Evolutionary conservation across 2,797 vertebrate genomes (phyloP).

Genomic region (Myotis vivesi): DNA sequence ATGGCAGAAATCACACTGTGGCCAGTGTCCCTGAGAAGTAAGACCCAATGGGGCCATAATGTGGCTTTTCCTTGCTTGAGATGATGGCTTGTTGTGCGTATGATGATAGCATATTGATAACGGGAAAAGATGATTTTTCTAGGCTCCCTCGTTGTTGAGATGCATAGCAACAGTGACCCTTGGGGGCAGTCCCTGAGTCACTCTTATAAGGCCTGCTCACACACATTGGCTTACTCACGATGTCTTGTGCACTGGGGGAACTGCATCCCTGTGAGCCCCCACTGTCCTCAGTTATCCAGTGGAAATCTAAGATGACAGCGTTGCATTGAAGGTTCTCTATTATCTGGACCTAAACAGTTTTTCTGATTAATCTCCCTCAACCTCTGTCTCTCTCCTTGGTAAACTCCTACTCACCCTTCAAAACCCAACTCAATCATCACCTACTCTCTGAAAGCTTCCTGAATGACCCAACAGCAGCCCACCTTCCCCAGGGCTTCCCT

Average conservation of each 20-base stretch:
- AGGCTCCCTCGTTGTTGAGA: neutral
- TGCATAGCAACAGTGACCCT: fast-evolving
- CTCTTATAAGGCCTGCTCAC: neutral
- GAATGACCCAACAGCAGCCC: neutral
- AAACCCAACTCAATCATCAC: neutral
- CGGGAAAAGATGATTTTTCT: fast-evolving
- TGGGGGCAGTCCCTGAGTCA: neutral
- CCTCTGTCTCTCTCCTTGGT: neutral
- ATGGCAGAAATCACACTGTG: neutral
- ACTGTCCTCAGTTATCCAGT: neutral
- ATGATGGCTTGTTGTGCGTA: fast-evolving
- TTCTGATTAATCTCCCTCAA: neutral
- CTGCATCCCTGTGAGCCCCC: neutral
- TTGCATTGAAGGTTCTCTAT: neutral
- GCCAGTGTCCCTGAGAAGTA: neutral
- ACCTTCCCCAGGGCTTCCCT: neutral
- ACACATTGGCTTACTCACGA: fast-evolving
- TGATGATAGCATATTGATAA: fast-evolving
- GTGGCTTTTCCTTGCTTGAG: fast-evolving
- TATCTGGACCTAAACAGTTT: neutral
- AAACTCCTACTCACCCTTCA: neutral
- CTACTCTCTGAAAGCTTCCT: neutral
- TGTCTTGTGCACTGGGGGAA: neutral
- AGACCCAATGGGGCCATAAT: neutral
- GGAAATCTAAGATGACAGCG: no score